A percentile compares a stretch with the other conserved stretches of the same genome.
Evolutionary conservation across 2,113 vertebrate species (phyloP).

Genomic region (Eublepharis macularius): DNA sequence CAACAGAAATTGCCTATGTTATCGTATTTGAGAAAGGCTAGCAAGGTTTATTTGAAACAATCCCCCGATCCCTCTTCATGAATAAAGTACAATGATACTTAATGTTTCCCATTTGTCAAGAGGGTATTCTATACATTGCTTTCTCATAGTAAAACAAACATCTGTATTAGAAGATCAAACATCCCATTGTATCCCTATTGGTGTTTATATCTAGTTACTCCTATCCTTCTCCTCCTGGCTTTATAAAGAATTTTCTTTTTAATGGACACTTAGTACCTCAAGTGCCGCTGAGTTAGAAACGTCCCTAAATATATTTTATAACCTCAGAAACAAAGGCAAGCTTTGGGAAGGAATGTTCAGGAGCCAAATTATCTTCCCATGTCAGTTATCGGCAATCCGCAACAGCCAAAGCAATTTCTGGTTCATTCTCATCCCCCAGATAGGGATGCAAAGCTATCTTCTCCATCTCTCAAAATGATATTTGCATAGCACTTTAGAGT

Average conservation of each 20-base stretch:
- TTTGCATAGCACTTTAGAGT: not conserved
- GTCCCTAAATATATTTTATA: conserved; percentile 9
- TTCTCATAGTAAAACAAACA: conserved; percentile 59
- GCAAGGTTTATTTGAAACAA: conserved; percentile 57
- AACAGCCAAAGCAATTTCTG: not conserved
- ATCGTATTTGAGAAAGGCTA: conserved; percentile 60
- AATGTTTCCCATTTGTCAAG: conserved; percentile 59
- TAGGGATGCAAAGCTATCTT: not conserved
- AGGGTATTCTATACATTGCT: conserved; percentile 59
- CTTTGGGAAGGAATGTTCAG: not conserved
- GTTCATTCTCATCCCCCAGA: not conserved
- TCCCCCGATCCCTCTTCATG: conserved; percentile 67
- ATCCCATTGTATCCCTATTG: not conserved
- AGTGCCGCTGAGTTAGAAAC: not conserved
- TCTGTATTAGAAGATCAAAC: conserved; percentile 33
- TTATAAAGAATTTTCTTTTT: conserved; percentile 12
- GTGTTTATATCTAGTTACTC: conserved; percentile 34
- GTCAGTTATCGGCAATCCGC: not conserved
- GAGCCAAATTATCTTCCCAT: not conserved
- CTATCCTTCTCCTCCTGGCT: conserved; percentile 20
- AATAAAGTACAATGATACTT: conserved; percentile 64
- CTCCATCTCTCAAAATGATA: not conserved
- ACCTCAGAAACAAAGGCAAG: conserved; percentile 1
- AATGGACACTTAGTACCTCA: not conserved
- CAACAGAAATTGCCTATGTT: conserved; percentile 63